Evolutionary conservation across 2,797 vertebrate species (phyloP), one percentile per base, ranked within the genome.

Genomic region (Platalea minor): DNA sequence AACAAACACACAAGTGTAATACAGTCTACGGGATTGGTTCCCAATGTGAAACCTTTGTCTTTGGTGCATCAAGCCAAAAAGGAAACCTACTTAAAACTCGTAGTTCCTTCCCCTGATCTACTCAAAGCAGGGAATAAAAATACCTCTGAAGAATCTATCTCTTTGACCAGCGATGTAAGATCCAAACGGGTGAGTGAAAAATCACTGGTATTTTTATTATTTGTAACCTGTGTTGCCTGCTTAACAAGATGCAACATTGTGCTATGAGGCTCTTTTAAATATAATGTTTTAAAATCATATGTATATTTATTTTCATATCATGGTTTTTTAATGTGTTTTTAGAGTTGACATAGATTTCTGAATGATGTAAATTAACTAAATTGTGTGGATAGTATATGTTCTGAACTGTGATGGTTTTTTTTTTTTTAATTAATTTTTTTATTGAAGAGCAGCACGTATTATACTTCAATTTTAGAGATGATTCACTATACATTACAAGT

Each of bases 1-100:
- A 99, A 99, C 98, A 98, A 99, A 98, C 98, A 99, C 95, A 98
- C 98, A 94, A 99, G 99, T 96, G 99, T 99, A 89, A 99, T 99
- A 97, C 99, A 99, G 98, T 98, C 99, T 97, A 99, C 98, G 41
- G 98, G 98, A 97, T 96, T 98, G 97, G 98, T 98, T 89, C 97
- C 98, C 95, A 98, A 97, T 97, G 97, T 97, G 97, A 98, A 98
- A 97, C 98, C 98, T 91, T 96, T 98, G 94, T 97, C 99, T 89
- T 98, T 99, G 98, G 98, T 99, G 86, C 97, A 98, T 94, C 98
- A 98, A 96, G 96, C 98, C 95, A 98, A 97, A 97, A 98, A 98
- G 96, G 98, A 99, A 96, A 94, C 98, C 79, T 99, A 98, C 15
- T 98, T 98, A 74, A 99, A 98, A 97, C 98, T 99, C 31, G 87